phyloP scores from a whole-genome alignment of 2,113 vertebrate genomes.

The Turdus rufiventris region DNA sequence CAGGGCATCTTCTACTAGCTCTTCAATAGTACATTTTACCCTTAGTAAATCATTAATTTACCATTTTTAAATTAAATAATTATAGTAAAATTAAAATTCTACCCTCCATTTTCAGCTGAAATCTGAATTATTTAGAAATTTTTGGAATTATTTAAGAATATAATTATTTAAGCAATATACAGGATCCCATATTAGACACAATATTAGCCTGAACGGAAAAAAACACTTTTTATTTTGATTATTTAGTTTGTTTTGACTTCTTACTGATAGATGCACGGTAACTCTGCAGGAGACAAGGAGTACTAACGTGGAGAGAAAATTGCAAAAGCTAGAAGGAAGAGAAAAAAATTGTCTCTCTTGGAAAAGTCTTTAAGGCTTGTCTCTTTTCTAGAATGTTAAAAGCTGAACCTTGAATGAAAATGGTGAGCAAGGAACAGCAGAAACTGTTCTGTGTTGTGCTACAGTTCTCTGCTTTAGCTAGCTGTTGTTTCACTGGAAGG shows the following conservation, averaged over 20 bases:
- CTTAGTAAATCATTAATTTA: not conserved
- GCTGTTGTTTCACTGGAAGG: not conserved
- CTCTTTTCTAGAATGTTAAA: not conserved
- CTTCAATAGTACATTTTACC: not conserved
- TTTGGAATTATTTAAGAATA: no score
- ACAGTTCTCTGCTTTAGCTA: not conserved
- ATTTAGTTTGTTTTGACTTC: fast-evolving
- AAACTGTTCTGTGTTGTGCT: not conserved
- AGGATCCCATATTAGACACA: not conserved
- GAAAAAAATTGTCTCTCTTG: not conserved
- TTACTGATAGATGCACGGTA: not conserved
- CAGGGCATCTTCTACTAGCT: not conserved
- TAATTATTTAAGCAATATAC: not conserved
- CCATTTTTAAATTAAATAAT: not conserved
- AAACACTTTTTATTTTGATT: not conserved
- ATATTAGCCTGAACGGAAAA: not conserved
- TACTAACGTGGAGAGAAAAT: not conserved
- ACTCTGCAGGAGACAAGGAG: not conserved
- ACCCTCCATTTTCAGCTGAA: not conserved
- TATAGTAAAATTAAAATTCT: not conserved
- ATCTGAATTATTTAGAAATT: not conserved
- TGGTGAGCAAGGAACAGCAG: not conserved
- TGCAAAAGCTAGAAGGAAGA: not conserved
- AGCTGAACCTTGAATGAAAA: not conserved
- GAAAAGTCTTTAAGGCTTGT: not conserved